Percentiles rank a stretch among this genome's conserved stretches.
Evolutionary conservation across 37 sponge, comb jelly and placozoan species (phyloP).

Genomic region (Haliclona indistincta): DNA sequence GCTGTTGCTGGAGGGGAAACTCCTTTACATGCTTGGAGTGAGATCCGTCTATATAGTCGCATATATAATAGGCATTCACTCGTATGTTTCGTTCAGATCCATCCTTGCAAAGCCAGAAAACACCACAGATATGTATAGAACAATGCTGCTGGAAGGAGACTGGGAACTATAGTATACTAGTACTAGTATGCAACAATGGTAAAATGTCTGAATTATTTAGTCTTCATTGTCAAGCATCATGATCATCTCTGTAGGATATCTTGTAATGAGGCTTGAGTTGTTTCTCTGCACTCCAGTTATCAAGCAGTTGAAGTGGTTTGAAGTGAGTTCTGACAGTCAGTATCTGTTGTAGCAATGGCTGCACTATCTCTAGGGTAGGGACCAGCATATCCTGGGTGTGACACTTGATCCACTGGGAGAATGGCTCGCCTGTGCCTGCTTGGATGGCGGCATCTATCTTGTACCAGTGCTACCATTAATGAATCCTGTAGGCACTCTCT

Average conservation of each 20-base stretch:
- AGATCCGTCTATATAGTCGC: background rate
- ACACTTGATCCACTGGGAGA: slow-evolving; percentile 68
- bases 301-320: slow-evolving; percentile 83
- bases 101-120: background rate
- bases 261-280: slow-evolving; percentile 25
- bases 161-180: slow-evolving; percentile 23
- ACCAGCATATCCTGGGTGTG: slow-evolving; percentile 64
- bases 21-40: background rate
- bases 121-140: slow-evolving; percentile 30
- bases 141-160: slow-evolving; percentile 54
- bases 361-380: background rate
- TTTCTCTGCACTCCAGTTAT: slow-evolving; percentile 13
- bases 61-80: background rate
- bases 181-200: slow-evolving; percentile 76
- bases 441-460: slow-evolving; percentile 62
- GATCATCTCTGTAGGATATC: slow-evolving; percentile 34
- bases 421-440: slow-evolving; percentile 86
- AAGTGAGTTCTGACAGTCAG: slow-evolving; percentile 30
- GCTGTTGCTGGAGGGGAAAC: slow-evolving; percentile 39
- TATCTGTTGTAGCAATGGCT: background rate
- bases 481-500: slow-evolving; percentile 1
- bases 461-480: slow-evolving; percentile 57
- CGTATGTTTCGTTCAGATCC: too few species aligned
- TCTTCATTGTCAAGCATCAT: too few species aligned
- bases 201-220: slow-evolving; percentile 10